Evolutionary conservation across 2,797 vertebrate genomes (phyloP).

Genomic region (Clarias fuscus): DNA sequence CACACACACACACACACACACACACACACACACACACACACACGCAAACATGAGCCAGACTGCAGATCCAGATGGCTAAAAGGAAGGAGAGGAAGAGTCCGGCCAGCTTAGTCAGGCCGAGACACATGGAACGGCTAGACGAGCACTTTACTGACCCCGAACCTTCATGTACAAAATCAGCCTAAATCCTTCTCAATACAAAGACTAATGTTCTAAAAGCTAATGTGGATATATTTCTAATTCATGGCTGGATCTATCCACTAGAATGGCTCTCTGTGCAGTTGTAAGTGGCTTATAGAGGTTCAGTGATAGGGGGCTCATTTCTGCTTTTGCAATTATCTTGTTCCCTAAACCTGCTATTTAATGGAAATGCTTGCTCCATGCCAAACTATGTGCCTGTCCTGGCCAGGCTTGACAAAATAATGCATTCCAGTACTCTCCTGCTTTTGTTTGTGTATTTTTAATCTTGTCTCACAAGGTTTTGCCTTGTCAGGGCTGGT

Average conservation of each 20-base stretch:
- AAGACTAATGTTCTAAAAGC: constrained; percentile 32
- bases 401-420: constrained; percentile 44
- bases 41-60: constrained; percentile 5
- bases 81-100: constrained; percentile 8
- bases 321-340: constrained; percentile 76
- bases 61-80: constrained; percentile 38
- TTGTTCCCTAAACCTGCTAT: constrained; percentile 73
- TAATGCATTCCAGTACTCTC: constrained; percentile 29
- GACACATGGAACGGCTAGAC: constrained; percentile 32
- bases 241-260: constrained; percentile 26
- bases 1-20: not conserved
- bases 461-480: constrained; percentile 65
- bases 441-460: constrained; percentile 21
- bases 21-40: not conserved
- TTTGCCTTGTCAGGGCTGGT: constrained; percentile 47
- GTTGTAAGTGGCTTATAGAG: constrained; percentile 45
- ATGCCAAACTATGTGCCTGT: constrained; percentile 71
- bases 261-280: constrained; percentile 35
- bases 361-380: constrained; percentile 70
- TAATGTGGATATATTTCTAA: constrained; percentile 27
- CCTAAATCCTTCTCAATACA: constrained; percentile 11
- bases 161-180: constrained; percentile 26
- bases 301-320: constrained; percentile 54
- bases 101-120: constrained; percentile 14
- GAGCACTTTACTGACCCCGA: constrained; percentile 36